Percentiles rank a stretch among this genome's conserved stretches.
Evolutionary conservation across 2,113 vertebrate genomes (phyloP).

Genomic region (Muscicapa adusta): DNA sequence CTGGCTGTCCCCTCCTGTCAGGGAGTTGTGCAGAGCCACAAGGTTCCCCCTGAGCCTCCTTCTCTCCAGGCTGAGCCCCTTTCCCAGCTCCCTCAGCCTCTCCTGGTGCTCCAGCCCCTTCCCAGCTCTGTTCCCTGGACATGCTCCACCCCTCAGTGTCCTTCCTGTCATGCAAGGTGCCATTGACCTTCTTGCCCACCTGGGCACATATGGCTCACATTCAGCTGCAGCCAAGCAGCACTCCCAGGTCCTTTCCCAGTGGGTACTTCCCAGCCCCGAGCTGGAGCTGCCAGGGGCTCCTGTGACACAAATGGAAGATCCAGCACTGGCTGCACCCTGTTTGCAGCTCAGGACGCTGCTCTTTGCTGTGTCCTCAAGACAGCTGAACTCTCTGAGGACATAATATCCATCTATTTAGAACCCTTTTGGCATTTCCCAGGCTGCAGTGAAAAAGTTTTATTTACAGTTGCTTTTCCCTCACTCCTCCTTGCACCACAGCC

Average conservation of each 20-base stretch:
- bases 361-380: not conserved
- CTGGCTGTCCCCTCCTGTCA: not conserved
- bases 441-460: not conserved
- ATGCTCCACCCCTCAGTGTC: fast-evolving
- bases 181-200: not conserved
- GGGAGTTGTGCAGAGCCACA: not conserved
- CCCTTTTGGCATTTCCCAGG: not conserved
- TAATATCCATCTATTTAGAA: not conserved
- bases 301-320: not conserved
- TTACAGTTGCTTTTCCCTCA: not conserved
- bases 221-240: not conserved
- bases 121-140: fast-evolving
- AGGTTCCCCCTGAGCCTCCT: not conserved
- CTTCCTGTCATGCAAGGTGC: not conserved
- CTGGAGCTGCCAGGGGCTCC: not conserved
- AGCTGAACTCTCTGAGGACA: not conserved
- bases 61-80: not conserved
- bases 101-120: not conserved
- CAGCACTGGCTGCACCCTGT: not conserved
- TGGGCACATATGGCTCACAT: not conserved
- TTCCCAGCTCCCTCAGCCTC: not conserved
- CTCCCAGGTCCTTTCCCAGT: not conserved
- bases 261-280: not conserved
- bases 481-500: not conserved
- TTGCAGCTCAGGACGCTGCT: not conserved